Percentiles rank a stretch among this genome's conserved stretches.
phyloP scores from a whole-genome alignment of 2,113 vertebrate species.

The Channa argus region DNA sequence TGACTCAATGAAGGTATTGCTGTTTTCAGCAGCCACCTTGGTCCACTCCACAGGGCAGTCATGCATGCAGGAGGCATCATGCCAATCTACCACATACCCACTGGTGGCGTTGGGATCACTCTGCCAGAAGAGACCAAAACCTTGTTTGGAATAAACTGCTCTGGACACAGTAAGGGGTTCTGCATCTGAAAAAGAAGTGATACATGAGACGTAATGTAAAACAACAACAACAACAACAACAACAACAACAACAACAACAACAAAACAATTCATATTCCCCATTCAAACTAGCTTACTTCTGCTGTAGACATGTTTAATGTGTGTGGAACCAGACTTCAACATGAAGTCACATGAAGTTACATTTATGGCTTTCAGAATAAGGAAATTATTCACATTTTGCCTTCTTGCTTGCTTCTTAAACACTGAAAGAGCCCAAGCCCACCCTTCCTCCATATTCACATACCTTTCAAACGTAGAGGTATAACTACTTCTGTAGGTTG shows the following conservation, averaged over 20 bases:
- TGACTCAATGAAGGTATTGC: slow-evolving; percentile 69
- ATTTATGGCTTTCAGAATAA: background rate
- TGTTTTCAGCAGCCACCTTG: slow-evolving; percentile 63
- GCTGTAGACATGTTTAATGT: background rate
- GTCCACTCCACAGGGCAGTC: slow-evolving; percentile 78
- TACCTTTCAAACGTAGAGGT: slow-evolving; percentile 68
- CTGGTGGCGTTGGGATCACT: slow-evolving; percentile 53
- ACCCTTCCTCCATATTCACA: slow-evolving; percentile 7
- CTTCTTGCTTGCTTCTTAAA: background rate
- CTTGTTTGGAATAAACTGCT: slow-evolving; percentile 25
- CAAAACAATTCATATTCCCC: no score
- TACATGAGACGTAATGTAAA: background rate
- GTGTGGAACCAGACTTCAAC: background rate
- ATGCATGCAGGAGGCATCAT: slow-evolving; percentile 48
- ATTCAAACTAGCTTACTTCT: no score
- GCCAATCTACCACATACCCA: slow-evolving; percentile 81
- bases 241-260: background rate
- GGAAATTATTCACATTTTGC: background rate
- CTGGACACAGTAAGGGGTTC: slow-evolving; percentile 31
- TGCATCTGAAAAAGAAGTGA: slow-evolving; percentile 57
- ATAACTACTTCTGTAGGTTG: slow-evolving; percentile 54
- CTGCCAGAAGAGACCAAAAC: slow-evolving; percentile 76
- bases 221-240: background rate
- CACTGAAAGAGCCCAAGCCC: background rate
- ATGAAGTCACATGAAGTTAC: background rate